Conservation (phyloP, 2,888 invertebrate genomes). For the Mesorhabditis belari region DNA sequence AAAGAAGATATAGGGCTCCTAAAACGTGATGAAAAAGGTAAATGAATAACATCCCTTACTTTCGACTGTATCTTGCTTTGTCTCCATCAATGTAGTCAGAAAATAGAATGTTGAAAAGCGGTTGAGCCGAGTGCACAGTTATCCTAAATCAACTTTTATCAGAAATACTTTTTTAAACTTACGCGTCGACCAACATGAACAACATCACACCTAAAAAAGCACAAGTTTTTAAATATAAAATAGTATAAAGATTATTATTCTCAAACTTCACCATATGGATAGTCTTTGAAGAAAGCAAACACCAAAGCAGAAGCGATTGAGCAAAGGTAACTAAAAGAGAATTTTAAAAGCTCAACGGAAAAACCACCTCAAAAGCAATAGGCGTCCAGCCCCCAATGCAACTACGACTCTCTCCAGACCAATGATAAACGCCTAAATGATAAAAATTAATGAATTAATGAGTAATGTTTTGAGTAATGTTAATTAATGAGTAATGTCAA, state of each 20-base stretch:
- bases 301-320: slow-evolving; percentile 12
- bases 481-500: neutral
- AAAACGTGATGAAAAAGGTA: neutral
- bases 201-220: slow-evolving; percentile 31
- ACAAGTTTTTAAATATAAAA: neutral
- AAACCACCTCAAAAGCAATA: slow-evolving; percentile 29
- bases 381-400: slow-evolving; percentile 29
- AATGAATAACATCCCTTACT: slow-evolving; percentile 3
- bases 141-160: slow-evolving; percentile 23
- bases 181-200: slow-evolving; percentile 51
- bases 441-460: neutral
- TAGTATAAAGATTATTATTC: neutral
- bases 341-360: slow-evolving; percentile 23
- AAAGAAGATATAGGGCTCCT: slow-evolving; percentile 40
- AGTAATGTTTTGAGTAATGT: neutral
- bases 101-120: slow-evolving; percentile 50
- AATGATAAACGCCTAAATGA: slow-evolving; percentile 35
- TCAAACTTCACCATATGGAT: slow-evolving; percentile 26
- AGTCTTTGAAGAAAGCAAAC: slow-evolving; percentile 27
- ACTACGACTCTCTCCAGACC: slow-evolving; percentile 31
- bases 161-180: neutral
- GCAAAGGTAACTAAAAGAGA: neutral
- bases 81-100: slow-evolving; percentile 52
- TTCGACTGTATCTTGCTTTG: slow-evolving; percentile 15
- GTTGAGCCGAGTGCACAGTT: slow-evolving; percentile 45